These are phyloP conservation scores for Cyprinodon brontotheroides DNA, from an alignment of 2,113 vertebrate genomes.

Conservation along the genomic window DNA sequence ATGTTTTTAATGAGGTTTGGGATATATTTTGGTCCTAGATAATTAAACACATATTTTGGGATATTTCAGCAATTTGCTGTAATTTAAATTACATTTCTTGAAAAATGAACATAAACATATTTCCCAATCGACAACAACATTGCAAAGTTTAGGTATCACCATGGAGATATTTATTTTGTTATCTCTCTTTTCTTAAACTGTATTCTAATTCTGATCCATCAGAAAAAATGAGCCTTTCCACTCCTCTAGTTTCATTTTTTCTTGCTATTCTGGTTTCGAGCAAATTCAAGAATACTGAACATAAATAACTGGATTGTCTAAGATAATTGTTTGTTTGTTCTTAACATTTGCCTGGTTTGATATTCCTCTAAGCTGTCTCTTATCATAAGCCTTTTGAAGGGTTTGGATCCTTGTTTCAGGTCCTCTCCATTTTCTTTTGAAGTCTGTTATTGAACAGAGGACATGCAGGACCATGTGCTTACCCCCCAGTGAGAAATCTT, in stretches of 20 bases:
- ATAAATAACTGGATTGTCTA: background rate
- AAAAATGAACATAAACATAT: background rate
- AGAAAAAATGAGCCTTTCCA: background rate
- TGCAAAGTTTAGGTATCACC: background rate
- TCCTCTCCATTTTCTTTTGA: background rate
- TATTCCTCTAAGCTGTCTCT: background rate
- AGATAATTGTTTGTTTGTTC: background rate
- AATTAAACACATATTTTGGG: background rate
- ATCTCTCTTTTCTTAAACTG: background rate
- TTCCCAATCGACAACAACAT: background rate
- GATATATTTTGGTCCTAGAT: background rate
- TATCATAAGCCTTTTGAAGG: background rate
- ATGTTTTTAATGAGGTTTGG: background rate
- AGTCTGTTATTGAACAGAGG: background rate
- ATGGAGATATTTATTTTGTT: background rate
- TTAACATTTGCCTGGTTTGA: background rate
- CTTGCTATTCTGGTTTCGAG: background rate
- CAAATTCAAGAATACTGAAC: background rate
- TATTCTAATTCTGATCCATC: background rate
- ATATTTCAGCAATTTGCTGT: background rate
- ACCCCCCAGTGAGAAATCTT: background rate
- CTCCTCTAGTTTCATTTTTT: background rate
- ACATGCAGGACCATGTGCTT: background rate
- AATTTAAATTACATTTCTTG: background rate
- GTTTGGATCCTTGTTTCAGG: background rate